Base-by-base conservation (phyloP, 2,888 invertebrate species). In the Allygus modestus region DNA sequence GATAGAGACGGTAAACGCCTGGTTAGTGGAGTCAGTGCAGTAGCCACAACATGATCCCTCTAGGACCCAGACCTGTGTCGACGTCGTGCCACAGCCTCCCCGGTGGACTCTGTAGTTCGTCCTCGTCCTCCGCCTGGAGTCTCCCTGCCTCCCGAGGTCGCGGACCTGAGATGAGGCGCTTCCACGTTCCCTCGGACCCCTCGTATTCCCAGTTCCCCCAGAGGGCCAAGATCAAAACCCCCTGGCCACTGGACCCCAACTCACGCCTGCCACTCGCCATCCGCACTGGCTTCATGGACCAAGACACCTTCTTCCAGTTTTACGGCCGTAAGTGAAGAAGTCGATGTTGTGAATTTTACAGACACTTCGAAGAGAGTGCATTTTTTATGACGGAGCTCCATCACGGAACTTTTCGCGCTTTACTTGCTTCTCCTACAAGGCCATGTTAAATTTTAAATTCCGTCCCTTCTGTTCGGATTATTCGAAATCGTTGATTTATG, bases 261-360 rank as follows among this genome's bases (percentile, higher is more conserved):
- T 83, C 83, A 0, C 41, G 75, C 1, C 33, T 83, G 0, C 83
- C 83, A 15, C 61, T 85, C 31, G 77, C 85, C 33, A 65, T 82
- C 65, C 82, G 85, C 46, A 43, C 82, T 9, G 85, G 85, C 9
- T 85, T 37, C 75, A 85, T 82, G 77, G 85, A 85, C n/a, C 65
- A 77, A n/a, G 85, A 85, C 26, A 77, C 81, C 9, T 85, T 85
- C 61, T 82, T 81, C 61, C 85, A 85, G 69, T 85, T 85, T 65
- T 85, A 85, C 41, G 85, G 85, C 20, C n/a, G 85, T 85, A 51
- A 85, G 85, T 84, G 46, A 28, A 1, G 0, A 41, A 15, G 37
- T 75, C n/a, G 81, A 61, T 81, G 81, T 58, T 65, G 61, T 61
- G n/a, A n/a, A 43, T 28, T 37, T 2, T 9, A 37, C 37, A 37